A percentile compares a stretch with the other conserved stretches of the same genome.
Conservation (phyloP, 1,140 invertebrate genomes). For the Lasioglossum albipes region DNA sequence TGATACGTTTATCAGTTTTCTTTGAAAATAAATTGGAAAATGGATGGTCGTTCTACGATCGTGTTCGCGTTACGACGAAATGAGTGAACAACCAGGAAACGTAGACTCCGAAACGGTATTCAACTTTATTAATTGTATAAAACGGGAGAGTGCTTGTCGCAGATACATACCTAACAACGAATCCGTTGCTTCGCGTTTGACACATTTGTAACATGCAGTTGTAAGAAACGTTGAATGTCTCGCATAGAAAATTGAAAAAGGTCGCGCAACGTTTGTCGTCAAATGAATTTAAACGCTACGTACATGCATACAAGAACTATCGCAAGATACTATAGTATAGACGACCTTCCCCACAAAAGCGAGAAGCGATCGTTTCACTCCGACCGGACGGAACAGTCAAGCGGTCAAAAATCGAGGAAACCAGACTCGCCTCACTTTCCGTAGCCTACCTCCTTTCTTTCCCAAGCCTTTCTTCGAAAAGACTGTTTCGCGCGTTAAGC, state of each 20-base stretch:
- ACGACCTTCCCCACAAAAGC: constrained; percentile 35
- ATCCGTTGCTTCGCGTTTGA: constrained; percentile 14
- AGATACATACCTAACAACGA: constrained; percentile 36
- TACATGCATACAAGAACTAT: constrained; percentile 14
- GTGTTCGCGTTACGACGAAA: too few relatives aligned
- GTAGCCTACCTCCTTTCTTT: background rate
- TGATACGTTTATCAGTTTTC: too few relatives aligned
- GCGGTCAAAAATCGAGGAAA: background rate
- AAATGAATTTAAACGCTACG: constrained; percentile 14
- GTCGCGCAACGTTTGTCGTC: constrained; percentile 5
- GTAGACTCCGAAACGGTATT: constrained; percentile 59
- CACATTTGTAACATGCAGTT: constrained; percentile 8
- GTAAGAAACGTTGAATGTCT: constrained; percentile 34
- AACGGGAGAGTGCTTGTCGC: constrained; percentile 51
- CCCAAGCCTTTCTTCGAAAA: background rate
- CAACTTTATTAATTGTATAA: constrained; percentile 70
- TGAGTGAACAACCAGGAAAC: background rate
- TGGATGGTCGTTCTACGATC: too few relatives aligned
- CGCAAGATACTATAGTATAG: constrained; percentile 30
- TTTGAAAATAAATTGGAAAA: too few relatives aligned
- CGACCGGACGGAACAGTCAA: background rate
- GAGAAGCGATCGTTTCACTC: constrained; percentile 11
- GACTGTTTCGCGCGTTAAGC: background rate
- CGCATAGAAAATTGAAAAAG: constrained; percentile 60
- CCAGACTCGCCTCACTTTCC: background rate